These are phyloP conservation scores for Geophilus truncorum DNA, from an alignment of 2,888 invertebrate species.

Conservation along the genomic window DNA sequence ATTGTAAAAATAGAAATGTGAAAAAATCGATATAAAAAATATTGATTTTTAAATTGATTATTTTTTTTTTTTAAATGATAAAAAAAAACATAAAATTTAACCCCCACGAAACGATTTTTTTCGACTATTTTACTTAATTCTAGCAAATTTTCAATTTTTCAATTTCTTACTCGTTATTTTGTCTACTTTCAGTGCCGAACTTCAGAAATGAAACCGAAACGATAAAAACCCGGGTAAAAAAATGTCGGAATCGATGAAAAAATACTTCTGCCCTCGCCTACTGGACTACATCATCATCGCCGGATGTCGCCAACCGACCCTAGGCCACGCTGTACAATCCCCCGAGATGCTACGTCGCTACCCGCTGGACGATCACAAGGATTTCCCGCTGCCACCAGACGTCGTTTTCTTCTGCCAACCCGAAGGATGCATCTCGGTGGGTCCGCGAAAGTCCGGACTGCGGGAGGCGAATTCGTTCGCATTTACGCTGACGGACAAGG, in stretches of 20 bases:
- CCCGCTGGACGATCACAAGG: constrained; percentile 90
- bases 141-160: too few species aligned
- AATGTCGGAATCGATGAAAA: constrained; percentile 42
- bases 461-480: constrained; percentile 95
- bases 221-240: not conserved
- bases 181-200: too few species aligned
- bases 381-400: constrained; percentile 94
- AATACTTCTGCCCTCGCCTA: constrained; percentile 57
- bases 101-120: too few species aligned
- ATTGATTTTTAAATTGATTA: not conserved
- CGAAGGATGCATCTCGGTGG: constrained; percentile 86
- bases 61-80: not conserved
- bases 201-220: not conserved
- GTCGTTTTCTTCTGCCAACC: constrained; percentile 99
- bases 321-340: constrained; percentile 60
- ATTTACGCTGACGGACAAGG: constrained; percentile 97
- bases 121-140: too few species aligned
- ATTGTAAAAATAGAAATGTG: too few species aligned
- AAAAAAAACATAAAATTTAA: too few species aligned
- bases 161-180: too few species aligned
- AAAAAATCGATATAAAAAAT: not conserved
- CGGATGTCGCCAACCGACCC: constrained; percentile 70
- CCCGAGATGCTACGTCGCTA: constrained; percentile 94
- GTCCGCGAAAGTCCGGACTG: constrained; percentile 74
- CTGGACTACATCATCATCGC: constrained; percentile 95